Conservation (phyloP, 2,113 vertebrate genomes). For the Origma solitaria region DNA sequence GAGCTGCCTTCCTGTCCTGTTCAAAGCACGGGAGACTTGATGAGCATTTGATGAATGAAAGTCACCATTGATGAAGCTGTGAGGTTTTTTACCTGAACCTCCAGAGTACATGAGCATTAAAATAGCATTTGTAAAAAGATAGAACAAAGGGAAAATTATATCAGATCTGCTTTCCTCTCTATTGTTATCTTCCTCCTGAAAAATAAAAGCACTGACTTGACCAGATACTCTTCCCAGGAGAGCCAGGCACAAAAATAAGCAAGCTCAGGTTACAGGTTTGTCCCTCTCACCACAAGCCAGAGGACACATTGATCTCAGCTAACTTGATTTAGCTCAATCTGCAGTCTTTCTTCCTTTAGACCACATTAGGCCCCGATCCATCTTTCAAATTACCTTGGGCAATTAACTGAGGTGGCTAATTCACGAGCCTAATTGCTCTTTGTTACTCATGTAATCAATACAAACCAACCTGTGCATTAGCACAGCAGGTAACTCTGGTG, state of each 20-base stretch:
- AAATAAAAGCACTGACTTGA: constrained; percentile 28
- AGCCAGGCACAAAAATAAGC: constrained; percentile 34
- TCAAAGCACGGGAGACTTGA: not conserved
- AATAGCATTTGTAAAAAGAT: constrained; percentile 10
- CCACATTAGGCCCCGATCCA: not conserved
- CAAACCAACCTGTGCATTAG: not conserved
- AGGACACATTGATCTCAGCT: not conserved
- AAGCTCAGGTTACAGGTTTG: not conserved
- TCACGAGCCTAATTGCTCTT: not conserved
- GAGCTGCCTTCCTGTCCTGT: not conserved
- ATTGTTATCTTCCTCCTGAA: not conserved
- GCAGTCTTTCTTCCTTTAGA: not conserved
- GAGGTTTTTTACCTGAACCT: not conserved
- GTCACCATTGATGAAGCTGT: not conserved
- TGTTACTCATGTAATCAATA: not conserved
- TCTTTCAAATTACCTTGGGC: constrained; percentile 17
- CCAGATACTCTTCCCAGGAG: constrained; percentile 17
- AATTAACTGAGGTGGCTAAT: constrained; percentile 36
- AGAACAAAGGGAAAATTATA: not conserved
- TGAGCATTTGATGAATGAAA: not conserved
- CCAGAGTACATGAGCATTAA: not conserved
- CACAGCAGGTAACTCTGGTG: not conserved
- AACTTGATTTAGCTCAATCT: not conserved
- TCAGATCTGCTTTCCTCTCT: not conserved
- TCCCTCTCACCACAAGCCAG: constrained; percentile 12